These are phyloP conservation scores for Microplitis mediator DNA, from an alignment of 1,140 invertebrate genomes.

Conservation along the genomic window DNA sequence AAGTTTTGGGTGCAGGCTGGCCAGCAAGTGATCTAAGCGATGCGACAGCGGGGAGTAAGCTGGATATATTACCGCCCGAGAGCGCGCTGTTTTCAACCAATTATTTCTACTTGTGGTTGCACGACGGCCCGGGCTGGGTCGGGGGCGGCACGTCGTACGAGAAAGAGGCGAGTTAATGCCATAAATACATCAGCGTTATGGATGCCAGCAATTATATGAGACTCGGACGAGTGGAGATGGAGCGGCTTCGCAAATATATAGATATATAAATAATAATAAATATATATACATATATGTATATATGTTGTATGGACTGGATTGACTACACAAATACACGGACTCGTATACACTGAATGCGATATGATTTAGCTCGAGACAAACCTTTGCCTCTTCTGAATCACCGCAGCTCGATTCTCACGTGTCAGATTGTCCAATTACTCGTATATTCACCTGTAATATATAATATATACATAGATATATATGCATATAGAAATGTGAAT, in stretches of 20 bases:
- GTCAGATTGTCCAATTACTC: too few species aligned
- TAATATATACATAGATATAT: too few species aligned
- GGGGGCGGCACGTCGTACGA: slow-evolving; percentile 46
- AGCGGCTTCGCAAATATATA: slow-evolving; percentile 38
- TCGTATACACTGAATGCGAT: slow-evolving; percentile 27
- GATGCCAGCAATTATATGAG: slow-evolving; percentile 63
- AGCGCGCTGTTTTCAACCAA: slow-evolving; percentile 60
- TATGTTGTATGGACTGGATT: neutral
- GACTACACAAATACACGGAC: too few species aligned
- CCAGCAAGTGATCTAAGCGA: slow-evolving; percentile 58
- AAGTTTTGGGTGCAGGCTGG: slow-evolving; percentile 46
- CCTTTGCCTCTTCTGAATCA: neutral
- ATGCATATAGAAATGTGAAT: neutral
- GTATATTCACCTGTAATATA: too few species aligned
- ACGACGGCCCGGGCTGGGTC: slow-evolving; percentile 47
- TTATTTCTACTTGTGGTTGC: slow-evolving; percentile 62
- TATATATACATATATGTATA: neutral
- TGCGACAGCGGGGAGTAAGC: slow-evolving; percentile 61
- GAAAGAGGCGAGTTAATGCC: slow-evolving; percentile 61
- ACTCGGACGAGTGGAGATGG: slow-evolving; percentile 49
- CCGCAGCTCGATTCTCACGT: too few species aligned
- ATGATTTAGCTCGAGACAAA: slow-evolving; percentile 38
- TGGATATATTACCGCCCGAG: slow-evolving; percentile 59
- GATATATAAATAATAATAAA: slow-evolving; percentile 41
- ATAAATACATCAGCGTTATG: slow-evolving; percentile 63